Evolutionary conservation across 1,140 invertebrate genomes (phyloP), one percentile per base, ranked within the genome.

Genomic region (Anagrus nilaparvatae): DNA sequence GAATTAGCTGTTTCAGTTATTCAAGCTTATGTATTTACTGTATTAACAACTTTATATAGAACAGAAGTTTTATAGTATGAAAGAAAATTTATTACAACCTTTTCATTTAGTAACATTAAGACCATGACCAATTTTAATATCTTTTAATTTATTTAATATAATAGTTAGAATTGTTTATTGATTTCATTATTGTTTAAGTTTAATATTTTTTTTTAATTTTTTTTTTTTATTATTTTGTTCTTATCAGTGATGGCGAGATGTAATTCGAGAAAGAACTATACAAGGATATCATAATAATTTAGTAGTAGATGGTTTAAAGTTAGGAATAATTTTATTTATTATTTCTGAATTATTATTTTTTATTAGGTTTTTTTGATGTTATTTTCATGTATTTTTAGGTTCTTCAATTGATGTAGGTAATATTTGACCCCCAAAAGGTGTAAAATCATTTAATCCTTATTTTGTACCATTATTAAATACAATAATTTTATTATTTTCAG

Each of bases 261-360:
- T 75, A n/a, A 59, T 52, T 18, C 73, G 72, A 46, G 72, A 76
- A 69, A 58, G 65, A 54, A 73, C 73, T 1, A 71, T 63, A 48
- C 72, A 76, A 73, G 73, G 72, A 25, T 47, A 53, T 9, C 70
- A 75, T 52, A 64, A 63, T n/a, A 40, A 50, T 25, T 47, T 49
- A 47, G 69, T 77, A 6, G 50, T 55, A 18, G 58, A 55, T 56
- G 71, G 72, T 33, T 47, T 78, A 61, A 65, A 64, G 49, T 61
- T 65, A 60, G 73, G 75, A 47, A 76, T 78, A 72, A 69, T 77
- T 55, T 50, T 77, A 63, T 77, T 78, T 68, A 78, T 79, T 73
- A 58, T 66, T 31, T 78, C 73, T 46, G 74, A 79, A 72, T 46
- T 78, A 38, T 69, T 77, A 50, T 77, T 78, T 59, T 77, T 77